A percentile compares a stretch with the other conserved stretches of the same genome.
These are phyloP conservation scores for Leiothrix lutea DNA, from an alignment of 2,113 vertebrate genomes.

Conservation along the genomic window DNA sequence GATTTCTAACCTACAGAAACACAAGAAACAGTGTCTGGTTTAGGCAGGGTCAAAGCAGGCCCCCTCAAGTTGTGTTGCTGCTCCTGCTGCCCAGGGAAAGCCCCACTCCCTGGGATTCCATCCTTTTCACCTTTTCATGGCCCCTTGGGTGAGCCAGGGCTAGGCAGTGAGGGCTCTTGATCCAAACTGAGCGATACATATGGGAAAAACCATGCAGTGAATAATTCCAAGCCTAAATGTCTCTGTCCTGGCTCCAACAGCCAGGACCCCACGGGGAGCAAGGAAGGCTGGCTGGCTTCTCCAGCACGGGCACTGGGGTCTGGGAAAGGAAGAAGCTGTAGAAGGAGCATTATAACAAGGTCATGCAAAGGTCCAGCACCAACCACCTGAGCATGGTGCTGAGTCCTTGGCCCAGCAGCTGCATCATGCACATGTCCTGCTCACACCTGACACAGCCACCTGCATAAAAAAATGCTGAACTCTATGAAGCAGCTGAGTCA, in stretches of 20 bases:
- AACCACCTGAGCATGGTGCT: rapidly evolving
- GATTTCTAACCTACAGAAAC: slow-evolving; percentile 89
- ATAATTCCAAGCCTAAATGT: neutral
- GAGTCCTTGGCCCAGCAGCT: neutral
- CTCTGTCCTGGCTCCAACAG: neutral
- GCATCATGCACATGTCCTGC: neutral
- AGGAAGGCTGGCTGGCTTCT: neutral
- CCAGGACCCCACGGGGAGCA: neutral
- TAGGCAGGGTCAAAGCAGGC: neutral
- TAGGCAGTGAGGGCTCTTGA: neutral
- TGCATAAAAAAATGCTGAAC: neutral
- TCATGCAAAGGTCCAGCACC: neutral
- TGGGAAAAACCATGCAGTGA: neutral
- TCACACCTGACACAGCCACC: neutral
- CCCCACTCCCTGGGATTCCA: rapidly evolving
- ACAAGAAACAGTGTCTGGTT: slow-evolving; percentile 2
- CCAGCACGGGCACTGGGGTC: neutral
- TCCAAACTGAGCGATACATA: neutral
- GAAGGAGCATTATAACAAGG: neutral
- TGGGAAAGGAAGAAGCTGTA: neutral
- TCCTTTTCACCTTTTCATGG: neutral
- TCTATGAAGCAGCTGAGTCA: neutral
- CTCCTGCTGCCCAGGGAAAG: neutral
- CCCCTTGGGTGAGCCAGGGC: neutral
- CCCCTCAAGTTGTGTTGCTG: neutral